Percentiles rank a stretch among this genome's conserved stretches.
Conservation (phyloP, 2,113 vertebrate species). For the Carollia perspicillata region DNA sequence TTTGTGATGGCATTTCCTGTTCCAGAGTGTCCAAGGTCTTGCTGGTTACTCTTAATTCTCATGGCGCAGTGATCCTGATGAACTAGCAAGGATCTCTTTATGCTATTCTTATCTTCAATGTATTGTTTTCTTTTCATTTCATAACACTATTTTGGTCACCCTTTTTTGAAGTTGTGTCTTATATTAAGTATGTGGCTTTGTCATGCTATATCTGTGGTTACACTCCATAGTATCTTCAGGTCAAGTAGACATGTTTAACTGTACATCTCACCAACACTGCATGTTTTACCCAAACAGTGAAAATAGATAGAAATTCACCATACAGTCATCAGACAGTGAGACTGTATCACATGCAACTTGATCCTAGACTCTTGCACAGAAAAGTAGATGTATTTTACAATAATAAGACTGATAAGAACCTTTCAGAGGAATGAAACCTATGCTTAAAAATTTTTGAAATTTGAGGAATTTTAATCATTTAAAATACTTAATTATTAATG, state of each 20-base stretch:
- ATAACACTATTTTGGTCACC: neutral
- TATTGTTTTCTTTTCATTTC: neutral
- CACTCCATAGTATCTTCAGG: neutral
- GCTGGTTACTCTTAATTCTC: neutral
- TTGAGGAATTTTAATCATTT: neutral
- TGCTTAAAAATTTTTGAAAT: neutral
- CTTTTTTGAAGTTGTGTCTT: neutral
- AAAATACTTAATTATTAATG: neutral
- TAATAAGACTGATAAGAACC: neutral
- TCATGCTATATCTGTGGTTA: neutral
- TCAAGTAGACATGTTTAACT: neutral
- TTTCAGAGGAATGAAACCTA: neutral
- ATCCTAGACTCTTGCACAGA: neutral
- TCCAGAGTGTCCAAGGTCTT: neutral
- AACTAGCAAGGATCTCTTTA: neutral
- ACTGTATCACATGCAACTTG: neutral
- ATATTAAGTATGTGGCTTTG: neutral
- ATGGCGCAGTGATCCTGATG: neutral
- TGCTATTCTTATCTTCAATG: neutral
- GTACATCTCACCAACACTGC: neutral
- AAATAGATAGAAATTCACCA: neutral
- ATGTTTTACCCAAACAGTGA: neutral
- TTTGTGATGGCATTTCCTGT: neutral
- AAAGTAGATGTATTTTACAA: neutral
- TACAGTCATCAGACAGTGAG: neutral